Conservation (phyloP, 2,888 invertebrate species). For the Pseudoips prasinana region DNA sequence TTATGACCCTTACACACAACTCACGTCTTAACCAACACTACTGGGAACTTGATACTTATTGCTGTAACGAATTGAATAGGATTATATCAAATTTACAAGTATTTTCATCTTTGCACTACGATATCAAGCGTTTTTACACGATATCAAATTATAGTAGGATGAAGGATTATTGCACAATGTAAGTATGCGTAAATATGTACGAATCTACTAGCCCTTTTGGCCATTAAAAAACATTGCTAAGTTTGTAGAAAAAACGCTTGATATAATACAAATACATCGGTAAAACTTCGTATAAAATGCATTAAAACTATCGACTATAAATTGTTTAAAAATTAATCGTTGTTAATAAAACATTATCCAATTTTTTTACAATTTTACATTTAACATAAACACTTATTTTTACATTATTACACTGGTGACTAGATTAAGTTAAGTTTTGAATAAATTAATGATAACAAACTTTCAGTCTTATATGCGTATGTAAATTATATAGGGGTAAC, state of each 20-base stretch:
- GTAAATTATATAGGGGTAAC: slow-evolving; percentile 29
- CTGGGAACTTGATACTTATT: slow-evolving; percentile 42
- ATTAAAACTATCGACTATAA: slow-evolving; percentile 33
- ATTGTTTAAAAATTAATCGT: slow-evolving; percentile 50
- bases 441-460: slow-evolving; percentile 36
- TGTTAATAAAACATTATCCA: slow-evolving; percentile 49
- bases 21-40: slow-evolving; percentile 29
- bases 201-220: too few species aligned
- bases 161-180: too few species aligned
- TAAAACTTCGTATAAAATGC: slow-evolving; percentile 55
- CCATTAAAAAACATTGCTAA: too few species aligned
- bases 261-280: slow-evolving; percentile 13
- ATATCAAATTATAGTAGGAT: too few species aligned
- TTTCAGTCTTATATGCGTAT: slow-evolving; percentile 43
- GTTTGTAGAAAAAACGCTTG: too few species aligned
- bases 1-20: slow-evolving; percentile 14
- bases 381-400: slow-evolving; percentile 31
- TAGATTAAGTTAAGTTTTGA: slow-evolving; percentile 29
- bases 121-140: slow-evolving; percentile 9
- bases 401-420: slow-evolving; percentile 30
- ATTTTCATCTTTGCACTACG: slow-evolving; percentile 8
- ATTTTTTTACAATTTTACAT: slow-evolving; percentile 55
- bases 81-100: slow-evolving; percentile 37
- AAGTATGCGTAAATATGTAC: too few species aligned
- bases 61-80: slow-evolving; percentile 36